phyloP scores from a whole-genome alignment of 2,797 vertebrate genomes.

The Schizothorax lantsangensis region DNA sequence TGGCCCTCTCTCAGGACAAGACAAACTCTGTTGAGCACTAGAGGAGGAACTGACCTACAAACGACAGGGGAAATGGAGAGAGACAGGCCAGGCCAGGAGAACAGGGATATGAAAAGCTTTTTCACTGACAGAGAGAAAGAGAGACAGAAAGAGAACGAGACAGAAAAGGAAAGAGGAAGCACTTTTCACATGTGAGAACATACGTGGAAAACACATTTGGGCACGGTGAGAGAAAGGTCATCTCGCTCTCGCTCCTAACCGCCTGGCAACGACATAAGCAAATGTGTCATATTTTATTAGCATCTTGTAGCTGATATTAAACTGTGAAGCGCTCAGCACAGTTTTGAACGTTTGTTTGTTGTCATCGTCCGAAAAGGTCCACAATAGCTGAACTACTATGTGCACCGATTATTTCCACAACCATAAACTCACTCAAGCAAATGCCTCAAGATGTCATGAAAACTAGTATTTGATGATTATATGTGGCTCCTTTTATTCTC shows the following conservation, averaged over 20 bases:
- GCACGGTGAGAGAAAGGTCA: constrained; percentile 48
- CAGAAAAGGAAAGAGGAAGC: neutral
- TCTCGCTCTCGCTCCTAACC: neutral
- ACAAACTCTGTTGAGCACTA: constrained; percentile 45
- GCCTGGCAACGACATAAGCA: neutral
- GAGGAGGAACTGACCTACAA: constrained; percentile 46
- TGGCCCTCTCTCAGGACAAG: constrained; percentile 38
- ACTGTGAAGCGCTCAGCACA: constrained; percentile 5
- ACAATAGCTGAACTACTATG: neutral
- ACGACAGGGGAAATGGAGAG: constrained; percentile 41
- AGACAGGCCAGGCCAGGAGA: constrained; percentile 31
- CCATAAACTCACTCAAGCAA: neutral
- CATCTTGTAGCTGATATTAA: constrained; percentile 6
- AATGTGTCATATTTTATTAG: constrained; percentile 1
- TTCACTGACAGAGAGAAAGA: constrained; percentile 38
- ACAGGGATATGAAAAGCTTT: constrained; percentile 42
- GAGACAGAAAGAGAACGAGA: constrained; percentile 35
- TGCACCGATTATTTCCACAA: constrained; percentile 2
- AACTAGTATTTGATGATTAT: neutral
- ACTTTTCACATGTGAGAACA: constrained; percentile 46
- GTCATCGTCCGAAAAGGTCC: neutral
- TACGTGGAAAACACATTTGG: constrained; percentile 48
- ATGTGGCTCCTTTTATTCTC: neutral
- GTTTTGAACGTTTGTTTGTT: neutral
- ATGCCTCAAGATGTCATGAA: constrained; percentile 11